Evolutionary conservation across 2,797 vertebrate species (phyloP), one percentile per base, ranked within the genome.

Genomic region (Odontamblyopus rebecca): DNA sequence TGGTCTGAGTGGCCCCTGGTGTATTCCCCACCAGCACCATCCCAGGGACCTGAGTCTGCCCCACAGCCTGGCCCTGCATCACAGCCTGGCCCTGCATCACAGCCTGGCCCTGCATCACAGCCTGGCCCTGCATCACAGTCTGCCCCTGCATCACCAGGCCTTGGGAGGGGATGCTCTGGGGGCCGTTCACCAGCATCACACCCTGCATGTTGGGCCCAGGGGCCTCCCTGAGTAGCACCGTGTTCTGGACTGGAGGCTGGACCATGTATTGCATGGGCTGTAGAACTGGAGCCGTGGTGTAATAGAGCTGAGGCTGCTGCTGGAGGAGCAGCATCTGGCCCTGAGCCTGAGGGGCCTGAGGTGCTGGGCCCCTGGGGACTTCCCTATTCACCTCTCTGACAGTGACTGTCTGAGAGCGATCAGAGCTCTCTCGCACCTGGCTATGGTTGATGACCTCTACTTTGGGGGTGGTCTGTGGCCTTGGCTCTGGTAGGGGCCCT

Each of bases 171-270:
- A 16, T 57, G 6, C 71, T 30, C 26, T 83, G 82, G 23, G 60
- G 48, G 2, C 80, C 68, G 0, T 91, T 92, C 30, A 93, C 72
- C 70, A 94, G n/a, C 1, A 91, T 78, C 91, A 94, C 86, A 30
- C 79, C 68, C 75, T 93, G 92, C 68, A 89, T 61, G 75, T 91
- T 82, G 0, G 93, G 92, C 26, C 83, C 35, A 0, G 86, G 92
- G 38, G 95, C 82, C 64, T 91, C 95, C 0, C 96, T 89, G 72
- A 97, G 85, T 3, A 97, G 69, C 59, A 98, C 1, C 0, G 95
- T 95, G 85, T 93, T 95, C 16, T 94, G 94, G 70, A 94, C 80
- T 56, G 93, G 89, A 0, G 95, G 94, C 65, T 95, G 94, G 68
- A 94, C 77, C 67, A 95, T 75, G 69, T 93, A 84, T 1, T 88